phyloP scores from a whole-genome alignment of 2,888 invertebrate species.

The Catocala nupta region DNA sequence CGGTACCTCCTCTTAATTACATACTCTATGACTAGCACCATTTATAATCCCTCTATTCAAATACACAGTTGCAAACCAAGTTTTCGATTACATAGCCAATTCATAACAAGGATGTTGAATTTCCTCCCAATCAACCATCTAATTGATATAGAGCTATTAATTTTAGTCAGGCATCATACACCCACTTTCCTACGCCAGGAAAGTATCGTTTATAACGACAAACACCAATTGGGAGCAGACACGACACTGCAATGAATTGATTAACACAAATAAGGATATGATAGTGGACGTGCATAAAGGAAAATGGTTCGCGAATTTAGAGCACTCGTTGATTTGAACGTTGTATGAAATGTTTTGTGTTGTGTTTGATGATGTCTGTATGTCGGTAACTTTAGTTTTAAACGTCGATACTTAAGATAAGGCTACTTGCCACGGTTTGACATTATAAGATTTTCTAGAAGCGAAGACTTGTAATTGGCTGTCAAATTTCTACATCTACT shows the following conservation, averaged over 20 bases:
- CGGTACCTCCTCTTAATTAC: no score
- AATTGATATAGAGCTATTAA: conserved; percentile 55
- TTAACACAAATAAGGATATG: conserved; percentile 40
- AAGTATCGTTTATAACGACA: conserved; percentile 57
- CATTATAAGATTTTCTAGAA: no score
- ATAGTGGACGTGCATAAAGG: conserved; percentile 15
- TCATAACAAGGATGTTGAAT: conserved; percentile 49
- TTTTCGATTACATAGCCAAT: conserved; percentile 15
- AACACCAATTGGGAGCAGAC: conserved; percentile 63
- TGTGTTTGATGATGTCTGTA: background rate
- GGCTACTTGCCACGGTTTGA: no score
- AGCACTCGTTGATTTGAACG: conserved; percentile 3
- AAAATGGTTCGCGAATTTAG: conserved; percentile 3
- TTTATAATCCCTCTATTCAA: background rate
- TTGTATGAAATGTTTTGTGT: background rate
- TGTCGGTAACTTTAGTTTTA: no score
- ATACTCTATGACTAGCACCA: no score
- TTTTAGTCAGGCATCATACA: conserved; percentile 49
- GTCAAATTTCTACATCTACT: no score
- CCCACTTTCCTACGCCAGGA: conserved; percentile 63
- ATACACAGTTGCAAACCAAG: background rate
- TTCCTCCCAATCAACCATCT: conserved; percentile 48
- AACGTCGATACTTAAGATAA: no score
- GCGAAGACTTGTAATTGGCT: no score
- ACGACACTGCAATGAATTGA: conserved; percentile 46